These are phyloP conservation scores for Vidua macroura DNA, from an alignment of 2,113 vertebrate genomes.

Conservation along the genomic window DNA sequence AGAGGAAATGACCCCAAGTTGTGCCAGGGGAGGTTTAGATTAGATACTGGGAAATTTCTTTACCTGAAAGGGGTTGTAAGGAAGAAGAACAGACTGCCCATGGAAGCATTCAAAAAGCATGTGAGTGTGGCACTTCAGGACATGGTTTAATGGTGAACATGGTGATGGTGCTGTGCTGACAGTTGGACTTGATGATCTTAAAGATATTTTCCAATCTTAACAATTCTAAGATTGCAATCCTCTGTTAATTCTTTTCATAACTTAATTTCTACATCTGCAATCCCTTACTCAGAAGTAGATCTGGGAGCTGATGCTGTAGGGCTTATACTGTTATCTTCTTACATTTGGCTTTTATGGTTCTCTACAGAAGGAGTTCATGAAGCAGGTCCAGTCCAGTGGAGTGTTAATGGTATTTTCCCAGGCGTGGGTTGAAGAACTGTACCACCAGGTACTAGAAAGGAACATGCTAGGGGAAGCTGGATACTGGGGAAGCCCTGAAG, in stretches of 20 bases:
- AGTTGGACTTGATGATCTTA: not conserved
- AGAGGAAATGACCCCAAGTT: not conserved
- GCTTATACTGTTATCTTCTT: not conserved
- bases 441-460: constrained; percentile 88
- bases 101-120: not conserved
- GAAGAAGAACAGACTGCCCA: not conserved
- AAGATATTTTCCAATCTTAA: not conserved
- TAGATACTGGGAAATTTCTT: not conserved
- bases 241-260: not conserved
- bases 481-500: constrained; percentile 86
- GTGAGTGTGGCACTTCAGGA: not conserved
- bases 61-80: not conserved
- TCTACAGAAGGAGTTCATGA: constrained; percentile 92
- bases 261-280: not conserved
- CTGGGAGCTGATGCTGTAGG: not conserved
- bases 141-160: not conserved
- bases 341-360: not conserved
- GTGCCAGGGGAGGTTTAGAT: not conserved
- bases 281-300: not conserved
- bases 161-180: not conserved
- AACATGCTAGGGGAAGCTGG: constrained; percentile 94
- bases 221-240: not conserved
- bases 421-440: constrained; percentile 94
- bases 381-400: constrained; percentile 89
- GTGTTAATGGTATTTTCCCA: constrained; percentile 92